Evolutionary conservation across 2,797 vertebrate genomes (phyloP).

Genomic region (Australoheros facetus): DNA sequence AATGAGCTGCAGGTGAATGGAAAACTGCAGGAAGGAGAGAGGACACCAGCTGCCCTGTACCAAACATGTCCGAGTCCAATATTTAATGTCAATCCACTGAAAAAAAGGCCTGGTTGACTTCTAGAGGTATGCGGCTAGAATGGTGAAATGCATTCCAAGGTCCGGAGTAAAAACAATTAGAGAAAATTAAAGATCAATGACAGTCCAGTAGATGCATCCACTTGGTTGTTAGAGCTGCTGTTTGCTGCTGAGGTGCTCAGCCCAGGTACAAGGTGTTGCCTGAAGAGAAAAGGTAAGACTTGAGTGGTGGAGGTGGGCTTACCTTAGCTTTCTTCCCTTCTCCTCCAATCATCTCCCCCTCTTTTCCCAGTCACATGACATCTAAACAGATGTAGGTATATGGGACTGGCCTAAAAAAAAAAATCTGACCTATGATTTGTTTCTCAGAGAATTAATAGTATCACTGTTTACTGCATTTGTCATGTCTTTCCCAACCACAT

Average conservation of each 20-base stretch:
- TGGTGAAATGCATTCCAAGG: slow-evolving; percentile 46
- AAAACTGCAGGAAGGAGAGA: slow-evolving; percentile 80
- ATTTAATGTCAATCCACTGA: slow-evolving; percentile 16
- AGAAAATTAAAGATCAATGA: neutral
- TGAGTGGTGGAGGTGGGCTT: slow-evolving; percentile 65
- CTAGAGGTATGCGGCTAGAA: slow-evolving; percentile 23
- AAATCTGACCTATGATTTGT: slow-evolving; percentile 53
- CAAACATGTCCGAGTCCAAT: slow-evolving; percentile 81
- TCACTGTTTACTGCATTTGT: slow-evolving; percentile 10
- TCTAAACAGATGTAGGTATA: slow-evolving; percentile 62
- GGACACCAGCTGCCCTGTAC: slow-evolving; percentile 79
- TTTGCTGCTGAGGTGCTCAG: slow-evolving; percentile 18
- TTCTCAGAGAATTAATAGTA: slow-evolving; percentile 18
- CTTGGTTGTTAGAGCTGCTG: slow-evolving; percentile 9
- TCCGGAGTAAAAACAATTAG: neutral
- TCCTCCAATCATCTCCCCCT: slow-evolving; percentile 44
- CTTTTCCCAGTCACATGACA: slow-evolving; percentile 71
- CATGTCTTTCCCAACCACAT: slow-evolving; percentile 37
- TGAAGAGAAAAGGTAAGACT: slow-evolving; percentile 55
- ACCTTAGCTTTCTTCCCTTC: slow-evolving; percentile 62
- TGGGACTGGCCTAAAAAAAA: slow-evolving; percentile 38
- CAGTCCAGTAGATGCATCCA: slow-evolving; percentile 6
- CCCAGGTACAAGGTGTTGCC: slow-evolving; percentile 51
- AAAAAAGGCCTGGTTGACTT: slow-evolving; percentile 25
- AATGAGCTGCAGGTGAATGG: slow-evolving; percentile 78